These are phyloP conservation scores for Limanda limanda DNA, from an alignment of 2,113 vertebrate species.

Conservation along the genomic window DNA sequence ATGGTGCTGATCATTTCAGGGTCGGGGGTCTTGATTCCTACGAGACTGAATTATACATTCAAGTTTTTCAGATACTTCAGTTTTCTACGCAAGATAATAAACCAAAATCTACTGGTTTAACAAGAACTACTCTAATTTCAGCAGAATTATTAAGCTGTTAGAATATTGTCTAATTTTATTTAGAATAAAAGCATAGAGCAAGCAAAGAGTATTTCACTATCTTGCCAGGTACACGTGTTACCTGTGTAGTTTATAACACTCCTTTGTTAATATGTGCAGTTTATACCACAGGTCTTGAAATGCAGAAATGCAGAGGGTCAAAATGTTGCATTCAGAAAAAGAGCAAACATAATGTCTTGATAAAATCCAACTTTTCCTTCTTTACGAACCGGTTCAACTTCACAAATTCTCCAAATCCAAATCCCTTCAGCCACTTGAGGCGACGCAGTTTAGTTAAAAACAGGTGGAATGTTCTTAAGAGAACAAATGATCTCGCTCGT, in stretches of 20 bases:
- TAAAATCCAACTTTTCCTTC: neutral
- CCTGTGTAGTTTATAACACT: neutral
- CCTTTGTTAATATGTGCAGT: no score
- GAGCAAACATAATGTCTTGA: no score
- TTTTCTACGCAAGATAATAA: no score
- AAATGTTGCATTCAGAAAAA: no score
- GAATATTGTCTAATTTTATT: neutral
- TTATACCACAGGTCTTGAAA: no score
- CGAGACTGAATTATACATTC: neutral
- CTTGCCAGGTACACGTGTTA: neutral
- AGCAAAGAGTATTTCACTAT: neutral
- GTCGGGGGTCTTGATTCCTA: neutral
- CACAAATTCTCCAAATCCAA: neutral
- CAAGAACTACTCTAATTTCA: neutral
- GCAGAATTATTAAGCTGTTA: neutral
- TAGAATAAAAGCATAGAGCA: neutral
- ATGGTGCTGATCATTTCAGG: neutral
- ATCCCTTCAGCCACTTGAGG: neutral
- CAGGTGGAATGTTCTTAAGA: slow-evolving; percentile 41
- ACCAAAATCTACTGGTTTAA: neutral
- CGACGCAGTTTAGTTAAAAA: slow-evolving; percentile 48
- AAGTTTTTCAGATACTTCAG: no score
- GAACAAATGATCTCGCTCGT: slow-evolving; percentile 28
- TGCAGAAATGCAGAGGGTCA: no score
- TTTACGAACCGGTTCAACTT: neutral